These are phyloP conservation scores for Napeogenes inachia DNA, from an alignment of 2,888 invertebrate genomes.

Conservation along the genomic window DNA sequence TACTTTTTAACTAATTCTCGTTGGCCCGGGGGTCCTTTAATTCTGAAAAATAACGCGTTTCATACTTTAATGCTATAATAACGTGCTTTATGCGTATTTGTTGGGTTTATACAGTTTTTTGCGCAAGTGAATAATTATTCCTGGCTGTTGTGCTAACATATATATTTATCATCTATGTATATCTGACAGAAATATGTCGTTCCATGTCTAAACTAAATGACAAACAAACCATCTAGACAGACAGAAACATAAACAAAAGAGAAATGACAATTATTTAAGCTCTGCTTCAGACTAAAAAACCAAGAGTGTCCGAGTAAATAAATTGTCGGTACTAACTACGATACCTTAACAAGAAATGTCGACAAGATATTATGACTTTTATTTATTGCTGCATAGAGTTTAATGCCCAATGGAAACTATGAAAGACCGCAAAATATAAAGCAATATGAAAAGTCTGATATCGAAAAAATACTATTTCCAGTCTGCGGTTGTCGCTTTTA, in stretches of 20 bases:
- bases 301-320: constrained; percentile 51
- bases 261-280: constrained; percentile 57
- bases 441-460: constrained; percentile 22
- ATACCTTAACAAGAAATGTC: not conserved
- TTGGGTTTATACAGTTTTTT: not conserved
- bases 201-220: constrained; percentile 2
- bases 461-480: constrained; percentile 30
- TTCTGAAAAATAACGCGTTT: constrained; percentile 47
- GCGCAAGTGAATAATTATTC: not conserved
- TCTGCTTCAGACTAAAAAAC: constrained; percentile 47
- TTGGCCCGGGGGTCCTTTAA: constrained; percentile 39
- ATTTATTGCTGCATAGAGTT: constrained; percentile 14
- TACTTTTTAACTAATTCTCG: constrained; percentile 63
- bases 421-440: constrained; percentile 24
- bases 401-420: constrained; percentile 1
- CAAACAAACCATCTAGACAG: constrained; percentile 31
- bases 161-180: not conserved
- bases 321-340: constrained; percentile 42
- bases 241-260: constrained; percentile 35
- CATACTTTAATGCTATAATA: constrained; percentile 22
- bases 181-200: not conserved
- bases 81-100: constrained; percentile 1
- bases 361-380: constrained; percentile 4
- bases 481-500: constrained; percentile 22
- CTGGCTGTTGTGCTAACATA: not conserved